These are phyloP conservation scores for Pygmarrhopalites habei DNA, from an alignment of 1,140 invertebrate genomes.

Conservation along the genomic window DNA sequence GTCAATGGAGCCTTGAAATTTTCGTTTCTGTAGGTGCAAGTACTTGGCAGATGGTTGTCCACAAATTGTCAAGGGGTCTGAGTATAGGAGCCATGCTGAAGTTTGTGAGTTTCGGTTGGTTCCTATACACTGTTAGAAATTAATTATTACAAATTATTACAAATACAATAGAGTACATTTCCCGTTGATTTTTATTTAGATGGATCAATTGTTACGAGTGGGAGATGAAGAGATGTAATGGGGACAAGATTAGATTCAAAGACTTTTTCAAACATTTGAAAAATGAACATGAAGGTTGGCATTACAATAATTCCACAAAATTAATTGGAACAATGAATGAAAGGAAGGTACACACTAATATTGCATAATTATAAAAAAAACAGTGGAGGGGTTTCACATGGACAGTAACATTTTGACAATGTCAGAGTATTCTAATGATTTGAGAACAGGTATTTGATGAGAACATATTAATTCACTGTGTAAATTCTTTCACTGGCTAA, in stretches of 20 bases:
- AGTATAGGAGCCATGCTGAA: slow-evolving; percentile 24
- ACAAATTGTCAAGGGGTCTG: slow-evolving; percentile 27
- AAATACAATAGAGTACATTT: too few relatives aligned
- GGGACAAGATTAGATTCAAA: slow-evolving; percentile 23
- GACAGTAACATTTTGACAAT: slow-evolving; percentile 16
- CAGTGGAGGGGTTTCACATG: slow-evolving; percentile 30
- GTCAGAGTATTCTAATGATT: slow-evolving; percentile 32
- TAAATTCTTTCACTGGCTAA: too few relatives aligned
- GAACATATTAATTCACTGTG: too few relatives aligned
- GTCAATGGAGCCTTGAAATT: too few relatives aligned
- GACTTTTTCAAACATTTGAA: slow-evolving; percentile 32
- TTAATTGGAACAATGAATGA: too few relatives aligned
- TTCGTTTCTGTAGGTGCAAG: too few relatives aligned
- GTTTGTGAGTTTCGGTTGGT: slow-evolving; percentile 22
- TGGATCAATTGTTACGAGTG: slow-evolving; percentile 23
- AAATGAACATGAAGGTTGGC: slow-evolving; percentile 25
- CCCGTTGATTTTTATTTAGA: slow-evolving; percentile 9
- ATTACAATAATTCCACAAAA: too few relatives aligned
- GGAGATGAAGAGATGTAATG: slow-evolving; percentile 20
- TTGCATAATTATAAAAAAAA: too few relatives aligned
- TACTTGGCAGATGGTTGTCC: slow-evolving; percentile 26
- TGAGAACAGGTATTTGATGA: slow-evolving; percentile 24
- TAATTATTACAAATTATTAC: too few relatives aligned
- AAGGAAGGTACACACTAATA: too few relatives aligned
- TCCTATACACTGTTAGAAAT: neutral